A percentile compares a stretch with the other conserved stretches of the same genome.
phyloP scores from a whole-genome alignment of 2,113 vertebrate species.

The Porphyrio hochstetteri region DNA sequence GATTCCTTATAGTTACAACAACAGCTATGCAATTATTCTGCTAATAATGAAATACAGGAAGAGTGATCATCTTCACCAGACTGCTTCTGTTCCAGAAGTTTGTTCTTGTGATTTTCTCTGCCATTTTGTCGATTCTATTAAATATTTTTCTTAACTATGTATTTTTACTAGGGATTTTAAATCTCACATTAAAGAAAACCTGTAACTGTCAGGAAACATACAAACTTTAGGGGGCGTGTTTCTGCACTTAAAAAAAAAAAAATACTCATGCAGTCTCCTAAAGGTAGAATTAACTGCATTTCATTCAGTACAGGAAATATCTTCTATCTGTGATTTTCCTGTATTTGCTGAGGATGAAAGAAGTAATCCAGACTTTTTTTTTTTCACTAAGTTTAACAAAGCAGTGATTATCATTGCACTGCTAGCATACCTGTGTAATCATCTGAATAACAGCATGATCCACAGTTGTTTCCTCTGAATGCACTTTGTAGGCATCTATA shows the following conservation, averaged over 20 bases:
- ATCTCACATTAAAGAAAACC: not conserved
- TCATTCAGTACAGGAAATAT: constrained; percentile 10
- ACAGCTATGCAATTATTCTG: not conserved
- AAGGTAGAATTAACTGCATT: not conserved
- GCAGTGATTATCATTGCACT: not conserved
- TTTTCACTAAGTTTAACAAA: not conserved
- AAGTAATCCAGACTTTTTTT: not conserved
- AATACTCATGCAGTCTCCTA: not conserved
- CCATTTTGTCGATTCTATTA: not conserved
- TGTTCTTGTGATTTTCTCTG: not conserved
- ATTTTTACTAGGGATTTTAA: not conserved
- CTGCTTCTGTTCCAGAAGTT: not conserved
- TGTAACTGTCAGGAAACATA: not conserved
- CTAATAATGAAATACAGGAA: not conserved
- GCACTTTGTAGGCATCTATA: not conserved
- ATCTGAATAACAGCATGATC: not conserved
- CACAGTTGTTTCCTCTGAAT: not conserved
- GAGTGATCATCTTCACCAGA: not conserved
- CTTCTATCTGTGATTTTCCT: constrained; percentile 2
- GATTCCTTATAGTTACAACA: not conserved
- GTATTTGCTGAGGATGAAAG: not conserved
- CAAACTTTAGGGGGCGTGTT: not conserved
- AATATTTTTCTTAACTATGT: not conserved
- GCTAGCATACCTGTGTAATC: not conserved
- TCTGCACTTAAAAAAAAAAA: not conserved